Conservation (phyloP, 2,888 invertebrate species). For the Thymelicus lineola region DNA sequence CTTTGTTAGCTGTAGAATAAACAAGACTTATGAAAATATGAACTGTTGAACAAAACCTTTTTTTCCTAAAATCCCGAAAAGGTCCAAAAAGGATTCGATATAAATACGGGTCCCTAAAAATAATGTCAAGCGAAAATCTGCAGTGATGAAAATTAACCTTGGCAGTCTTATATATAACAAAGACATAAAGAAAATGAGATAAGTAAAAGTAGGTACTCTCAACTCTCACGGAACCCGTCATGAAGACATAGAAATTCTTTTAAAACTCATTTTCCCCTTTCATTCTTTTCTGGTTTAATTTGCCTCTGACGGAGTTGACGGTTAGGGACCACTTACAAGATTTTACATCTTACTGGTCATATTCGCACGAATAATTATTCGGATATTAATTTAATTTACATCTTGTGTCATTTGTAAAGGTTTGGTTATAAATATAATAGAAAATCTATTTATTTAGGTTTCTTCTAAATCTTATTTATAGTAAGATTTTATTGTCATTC, state of each 20-base stretch:
- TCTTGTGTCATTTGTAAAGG: no score
- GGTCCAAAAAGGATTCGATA: no score
- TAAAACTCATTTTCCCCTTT: constrained; percentile 13
- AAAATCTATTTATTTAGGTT: no score
- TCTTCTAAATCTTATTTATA: no score
- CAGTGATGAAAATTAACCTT: background rate
- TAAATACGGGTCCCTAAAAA: background rate
- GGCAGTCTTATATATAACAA: constrained; percentile 10
- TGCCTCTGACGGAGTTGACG: constrained; percentile 2
- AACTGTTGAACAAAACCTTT: no score
- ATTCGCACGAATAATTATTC: background rate
- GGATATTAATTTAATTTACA: no score
- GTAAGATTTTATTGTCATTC: no score
- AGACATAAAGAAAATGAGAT: constrained; percentile 21
- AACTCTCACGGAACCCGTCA: constrained; percentile 9
- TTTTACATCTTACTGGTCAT: background rate
- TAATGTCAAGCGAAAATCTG: background rate
- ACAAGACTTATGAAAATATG: no score
- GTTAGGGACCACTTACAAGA: background rate
- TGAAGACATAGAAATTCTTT: constrained; percentile 18
- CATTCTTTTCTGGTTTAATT: constrained; percentile 9
- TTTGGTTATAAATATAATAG: no score
- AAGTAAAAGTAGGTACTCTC: constrained; percentile 7
- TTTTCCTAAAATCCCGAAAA: no score
- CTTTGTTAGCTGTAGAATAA: no score